Evolutionary conservation across 2,797 vertebrate species (phyloP).

Genomic region (Silurus lanzhouensis): DNA sequence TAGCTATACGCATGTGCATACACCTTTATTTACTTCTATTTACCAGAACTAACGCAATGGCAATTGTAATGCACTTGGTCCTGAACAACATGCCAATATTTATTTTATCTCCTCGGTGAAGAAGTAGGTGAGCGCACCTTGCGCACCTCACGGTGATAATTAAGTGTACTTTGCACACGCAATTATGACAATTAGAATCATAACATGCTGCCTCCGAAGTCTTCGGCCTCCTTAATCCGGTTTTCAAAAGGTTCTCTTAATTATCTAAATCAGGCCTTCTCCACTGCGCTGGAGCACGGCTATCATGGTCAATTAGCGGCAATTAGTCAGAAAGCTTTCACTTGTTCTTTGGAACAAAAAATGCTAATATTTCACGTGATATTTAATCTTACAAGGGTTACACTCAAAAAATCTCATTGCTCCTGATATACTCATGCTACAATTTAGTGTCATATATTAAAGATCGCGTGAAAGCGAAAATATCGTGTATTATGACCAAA

Average conservation of each 20-base stretch:
- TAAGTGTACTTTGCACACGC: conserved; percentile 54
- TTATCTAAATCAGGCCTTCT: conserved; percentile 75
- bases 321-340: conserved; percentile 75
- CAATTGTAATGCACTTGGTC: conserved; percentile 1
- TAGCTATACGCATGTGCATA: background rate
- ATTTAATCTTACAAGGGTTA: conserved; percentile 56
- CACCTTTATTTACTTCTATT: background rate
- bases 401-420: background rate
- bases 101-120: conserved; percentile 22
- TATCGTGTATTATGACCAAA: background rate
- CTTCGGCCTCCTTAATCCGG: conserved; percentile 69
- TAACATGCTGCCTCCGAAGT: conserved; percentile 66
- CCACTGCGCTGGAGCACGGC: conserved; percentile 67
- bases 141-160: conserved; percentile 45
- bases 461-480: background rate
- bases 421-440: too few relatives aligned
- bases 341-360: conserved; percentile 65
- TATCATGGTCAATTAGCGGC: conserved; percentile 76
- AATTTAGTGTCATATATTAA: background rate
- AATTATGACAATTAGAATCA: conserved; percentile 74
- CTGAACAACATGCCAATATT: background rate
- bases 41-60: background rate
- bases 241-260: conserved; percentile 76
- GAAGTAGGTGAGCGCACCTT: conserved; percentile 58
- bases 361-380: conserved; percentile 64